Evolutionary conservation across 2,888 invertebrate genomes (phyloP), one percentile per base, ranked within the genome.

Genomic region (Drosophila mimetica): DNA sequence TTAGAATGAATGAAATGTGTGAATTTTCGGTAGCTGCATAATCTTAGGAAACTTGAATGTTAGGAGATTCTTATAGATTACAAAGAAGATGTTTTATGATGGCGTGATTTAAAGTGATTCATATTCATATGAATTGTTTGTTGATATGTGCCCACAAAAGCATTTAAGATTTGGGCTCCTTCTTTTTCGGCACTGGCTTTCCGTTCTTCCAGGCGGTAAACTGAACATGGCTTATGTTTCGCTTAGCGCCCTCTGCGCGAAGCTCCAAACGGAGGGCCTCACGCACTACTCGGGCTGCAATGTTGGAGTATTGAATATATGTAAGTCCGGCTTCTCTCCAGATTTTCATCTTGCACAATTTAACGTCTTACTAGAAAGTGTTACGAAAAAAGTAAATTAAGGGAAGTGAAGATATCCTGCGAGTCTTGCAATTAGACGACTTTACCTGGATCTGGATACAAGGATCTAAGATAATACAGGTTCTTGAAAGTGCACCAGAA

Each of bases 191-290:
- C 16, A 16, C 30, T 11, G 46, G 46, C 30, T 6, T 46, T 28
- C 46, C 46, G 30, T 46, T 30, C 16, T 13, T 16, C 46, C 46
- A 46, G 1, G 46, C 28, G 18, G 46, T 46, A 7, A 46, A 46
- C 30, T 16, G 9, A 7, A 46, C 46, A 46, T 30, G 28, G 30
- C 46, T 46, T 4, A 46, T n/a, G 30, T 46, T 16, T 3, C 46
- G 28, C 30, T 30, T 46, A 11, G 46, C 46, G 11, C 28, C 46
- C 6, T 16, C 30, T 0, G 46, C 46, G 7, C 46, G 46, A 0
- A 46, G 8, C 16, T 46, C 46, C 16, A 7, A 13, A 6, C 46
- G 46, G 1, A 46, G 46, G 7, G 46, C 28, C 11, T 46, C 30
- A 7, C 46, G 46, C 11, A 46, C 46, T 4, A 46, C 46, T 0